Conservation (phyloP, 2,113 vertebrate species). For the Geococcyx californianus region DNA sequence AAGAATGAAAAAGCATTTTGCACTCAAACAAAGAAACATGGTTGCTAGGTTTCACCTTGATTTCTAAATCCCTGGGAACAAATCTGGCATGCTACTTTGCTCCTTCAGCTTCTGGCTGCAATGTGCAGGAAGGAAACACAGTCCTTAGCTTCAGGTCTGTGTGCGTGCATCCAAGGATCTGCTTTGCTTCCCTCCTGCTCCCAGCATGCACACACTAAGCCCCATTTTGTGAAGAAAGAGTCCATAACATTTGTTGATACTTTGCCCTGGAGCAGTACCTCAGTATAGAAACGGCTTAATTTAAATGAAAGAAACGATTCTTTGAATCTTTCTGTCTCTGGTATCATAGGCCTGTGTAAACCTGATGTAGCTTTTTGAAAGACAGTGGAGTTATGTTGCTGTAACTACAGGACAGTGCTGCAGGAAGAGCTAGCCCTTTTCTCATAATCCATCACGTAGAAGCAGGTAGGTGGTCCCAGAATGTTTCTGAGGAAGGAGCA, state of each 20-base stretch:
- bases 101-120: not conserved
- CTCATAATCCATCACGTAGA: not conserved
- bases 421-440: not conserved
- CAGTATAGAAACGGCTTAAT: not conserved
- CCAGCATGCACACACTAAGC: accelerated
- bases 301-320: not conserved
- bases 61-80: not conserved
- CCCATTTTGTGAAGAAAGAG: not conserved
- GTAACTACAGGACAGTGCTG: not conserved
- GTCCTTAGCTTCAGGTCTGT: not conserved
- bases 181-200: not conserved
- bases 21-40: not conserved
- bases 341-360: not conserved
- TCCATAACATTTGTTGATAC: not conserved
- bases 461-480: not conserved
- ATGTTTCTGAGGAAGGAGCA: not conserved
- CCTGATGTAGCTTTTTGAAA: not conserved
- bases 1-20: not conserved
- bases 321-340: not conserved
- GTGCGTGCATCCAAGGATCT: accelerated
- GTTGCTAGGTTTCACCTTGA: not conserved
- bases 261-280: not conserved
- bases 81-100: not conserved
- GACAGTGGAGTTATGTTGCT: not conserved
- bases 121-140: not conserved